Percentiles rank a stretch among this genome's conserved stretches.
phyloP scores from a whole-genome alignment of 2,888 invertebrate genomes.

The Drosophila mercatorum region DNA sequence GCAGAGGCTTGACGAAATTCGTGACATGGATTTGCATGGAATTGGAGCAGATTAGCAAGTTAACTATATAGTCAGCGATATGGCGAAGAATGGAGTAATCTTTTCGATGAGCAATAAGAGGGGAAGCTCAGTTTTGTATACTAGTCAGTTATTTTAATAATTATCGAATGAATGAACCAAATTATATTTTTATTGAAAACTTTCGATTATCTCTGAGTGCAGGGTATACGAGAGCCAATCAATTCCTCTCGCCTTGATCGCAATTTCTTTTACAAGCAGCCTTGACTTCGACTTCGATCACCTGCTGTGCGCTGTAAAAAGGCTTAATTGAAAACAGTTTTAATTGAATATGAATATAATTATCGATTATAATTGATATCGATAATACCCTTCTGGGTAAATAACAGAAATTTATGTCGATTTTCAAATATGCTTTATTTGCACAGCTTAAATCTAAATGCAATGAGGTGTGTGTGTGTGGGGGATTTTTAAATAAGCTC shows the following conservation, averaged over 20 bases:
- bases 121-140: no score
- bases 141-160: no score
- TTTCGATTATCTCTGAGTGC: background rate
- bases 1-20: conserved; percentile 32
- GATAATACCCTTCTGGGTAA: background rate
- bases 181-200: background rate
- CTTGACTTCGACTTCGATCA: background rate
- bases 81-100: background rate
- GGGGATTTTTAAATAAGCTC: conserved; percentile 22
- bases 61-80: no score
- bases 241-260: background rate
- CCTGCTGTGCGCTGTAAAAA: background rate
- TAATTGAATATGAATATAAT: background rate
- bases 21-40: conserved; percentile 30
- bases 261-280: background rate
- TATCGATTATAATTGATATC: background rate
- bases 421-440: conserved; percentile 45
- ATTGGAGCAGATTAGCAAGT: conserved; percentile 10
- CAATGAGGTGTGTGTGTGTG: conserved; percentile 27
- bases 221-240: background rate
- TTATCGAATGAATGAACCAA: background rate
- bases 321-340: background rate
- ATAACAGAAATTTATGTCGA: background rate
- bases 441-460: conserved; percentile 54
- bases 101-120: background rate